phyloP scores from a whole-genome alignment of 1,140 invertebrate species.

The Drosophila pandora region DNA sequence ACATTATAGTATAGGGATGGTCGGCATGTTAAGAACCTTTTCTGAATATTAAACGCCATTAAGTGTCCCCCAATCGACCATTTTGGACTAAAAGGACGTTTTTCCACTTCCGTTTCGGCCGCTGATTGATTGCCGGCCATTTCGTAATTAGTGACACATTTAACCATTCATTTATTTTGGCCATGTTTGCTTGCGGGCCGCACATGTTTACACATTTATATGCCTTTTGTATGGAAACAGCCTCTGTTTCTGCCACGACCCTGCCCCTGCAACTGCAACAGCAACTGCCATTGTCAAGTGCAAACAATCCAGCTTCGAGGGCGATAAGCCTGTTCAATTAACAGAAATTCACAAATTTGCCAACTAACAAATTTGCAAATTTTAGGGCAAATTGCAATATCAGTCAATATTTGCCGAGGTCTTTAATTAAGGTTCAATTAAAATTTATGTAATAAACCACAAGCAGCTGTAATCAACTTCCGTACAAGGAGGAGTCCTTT shows the following conservation, averaged over 20 bases:
- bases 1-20: slow-evolving; percentile 43
- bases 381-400: slow-evolving; percentile 35
- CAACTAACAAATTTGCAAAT: slow-evolving; percentile 14
- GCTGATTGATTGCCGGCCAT: slow-evolving; percentile 46
- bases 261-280: not conserved
- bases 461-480: slow-evolving; percentile 15
- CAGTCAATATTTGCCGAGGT: slow-evolving; percentile 41
- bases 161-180: slow-evolving; percentile 32
- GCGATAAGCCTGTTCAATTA: slow-evolving; percentile 27
- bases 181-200: slow-evolving; percentile 26
- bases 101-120: not conserved
- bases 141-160: slow-evolving; percentile 48
- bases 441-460: slow-evolving; percentile 44
- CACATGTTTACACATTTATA: slow-evolving; percentile 46
- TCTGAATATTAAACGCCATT: slow-evolving; percentile 43
- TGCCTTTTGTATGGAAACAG: slow-evolving; percentile 28
- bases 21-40: slow-evolving; percentile 39
- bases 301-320: slow-evolving; percentile 31
- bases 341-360: slow-evolving; percentile 44
- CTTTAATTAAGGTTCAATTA: slow-evolving; percentile 45
- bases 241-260: not conserved
- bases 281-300: slow-evolving; percentile 26
- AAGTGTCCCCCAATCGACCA: slow-evolving; percentile 39
- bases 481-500: not conserved
- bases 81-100: slow-evolving; percentile 20